Percentiles rank a stretch among this genome's conserved stretches.
Conservation (phyloP, 30 jellyfish, hydroid and myxozoan species). For the Aurelia coerulea region DNA sequence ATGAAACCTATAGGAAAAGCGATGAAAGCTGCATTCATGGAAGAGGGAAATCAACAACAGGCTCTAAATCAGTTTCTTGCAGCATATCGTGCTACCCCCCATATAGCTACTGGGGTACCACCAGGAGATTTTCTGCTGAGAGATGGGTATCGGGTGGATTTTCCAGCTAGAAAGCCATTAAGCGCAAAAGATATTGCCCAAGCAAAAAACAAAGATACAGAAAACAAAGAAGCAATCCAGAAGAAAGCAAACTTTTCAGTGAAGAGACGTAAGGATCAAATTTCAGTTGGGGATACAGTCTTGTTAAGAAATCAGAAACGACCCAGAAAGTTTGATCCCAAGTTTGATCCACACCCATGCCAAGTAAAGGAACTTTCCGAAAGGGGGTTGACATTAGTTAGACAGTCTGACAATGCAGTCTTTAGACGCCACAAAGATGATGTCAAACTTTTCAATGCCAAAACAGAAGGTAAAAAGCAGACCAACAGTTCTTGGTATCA, state of each 20-base stretch:
- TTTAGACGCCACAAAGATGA: slow-evolving; percentile 47
- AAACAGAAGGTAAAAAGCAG: not conserved
- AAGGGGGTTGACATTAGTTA: slow-evolving; percentile 43
- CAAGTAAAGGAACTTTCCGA: slow-evolving; percentile 8
- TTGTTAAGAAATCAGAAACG: slow-evolving; percentile 22
- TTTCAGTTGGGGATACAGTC: slow-evolving; percentile 39
- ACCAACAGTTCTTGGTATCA: slow-evolving; percentile 1
- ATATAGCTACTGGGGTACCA: slow-evolving; percentile 61
- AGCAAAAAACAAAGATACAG: slow-evolving; percentile 3
- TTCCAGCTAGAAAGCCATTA: slow-evolving; percentile 29
- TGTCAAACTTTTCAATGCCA: not conserved
- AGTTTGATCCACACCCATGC: slow-evolving; percentile 32
- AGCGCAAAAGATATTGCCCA: not conserved
- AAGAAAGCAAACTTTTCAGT: slow-evolving; percentile 18
- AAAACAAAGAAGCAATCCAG: slow-evolving; percentile 2
- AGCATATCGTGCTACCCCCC: slow-evolving; percentile 61
- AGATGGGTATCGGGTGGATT: slow-evolving; percentile 41
- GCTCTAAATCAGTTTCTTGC: slow-evolving; percentile 26
- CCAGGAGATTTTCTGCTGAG: slow-evolving; percentile 56
- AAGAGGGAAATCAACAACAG: slow-evolving; percentile 10
- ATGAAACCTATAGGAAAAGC: slow-evolving; percentile 70
- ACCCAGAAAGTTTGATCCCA: slow-evolving; percentile 45
- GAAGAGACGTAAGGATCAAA: not conserved
- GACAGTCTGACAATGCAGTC: slow-evolving; percentile 32
- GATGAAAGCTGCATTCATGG: slow-evolving; percentile 36